Percentiles rank a stretch among this genome's conserved stretches.
Conservation (phyloP, 1,140 invertebrate species). For the Drosophila mauritiana region DNA sequence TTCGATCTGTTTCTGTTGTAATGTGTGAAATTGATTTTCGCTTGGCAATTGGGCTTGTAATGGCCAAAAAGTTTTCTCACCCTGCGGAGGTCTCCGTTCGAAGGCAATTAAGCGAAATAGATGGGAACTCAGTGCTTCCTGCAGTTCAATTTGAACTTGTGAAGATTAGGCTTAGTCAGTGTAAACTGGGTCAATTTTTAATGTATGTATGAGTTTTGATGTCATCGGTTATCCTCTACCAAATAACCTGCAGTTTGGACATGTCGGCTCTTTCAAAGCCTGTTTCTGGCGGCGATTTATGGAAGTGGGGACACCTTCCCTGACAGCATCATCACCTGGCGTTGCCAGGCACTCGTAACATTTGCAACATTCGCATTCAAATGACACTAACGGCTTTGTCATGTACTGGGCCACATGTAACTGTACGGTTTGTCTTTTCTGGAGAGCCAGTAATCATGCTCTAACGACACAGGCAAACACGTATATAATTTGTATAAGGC, state of each 20-base stretch:
- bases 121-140: constrained; percentile 37
- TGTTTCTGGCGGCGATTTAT: constrained; percentile 39
- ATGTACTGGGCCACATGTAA: constrained; percentile 65
- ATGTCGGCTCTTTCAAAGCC: constrained; percentile 56
- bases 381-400: constrained; percentile 82
- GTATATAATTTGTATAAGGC: constrained; percentile 40
- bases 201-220: too few relatives aligned
- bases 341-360: constrained; percentile 55
- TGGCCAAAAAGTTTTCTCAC: constrained; percentile 48
- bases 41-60: constrained; percentile 68
- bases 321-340: constrained; percentile 63
- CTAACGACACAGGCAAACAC: constrained; percentile 69
- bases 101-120: constrained; percentile 32
- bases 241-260: constrained; percentile 6
- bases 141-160: constrained; percentile 36
- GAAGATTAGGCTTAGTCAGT: constrained; percentile 19
- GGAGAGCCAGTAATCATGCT: constrained; percentile 80
- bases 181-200: constrained; percentile 36
- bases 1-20: constrained; percentile 57
- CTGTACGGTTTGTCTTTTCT: constrained; percentile 45
- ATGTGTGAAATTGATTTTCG: constrained; percentile 81
- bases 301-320: constrained; percentile 51
- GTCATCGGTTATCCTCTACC: constrained; percentile 14
- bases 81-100: constrained; percentile 23
- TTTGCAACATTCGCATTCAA: constrained; percentile 74